phyloP scores from a whole-genome alignment of 1,140 invertebrate species.

The Magallana angulata region DNA sequence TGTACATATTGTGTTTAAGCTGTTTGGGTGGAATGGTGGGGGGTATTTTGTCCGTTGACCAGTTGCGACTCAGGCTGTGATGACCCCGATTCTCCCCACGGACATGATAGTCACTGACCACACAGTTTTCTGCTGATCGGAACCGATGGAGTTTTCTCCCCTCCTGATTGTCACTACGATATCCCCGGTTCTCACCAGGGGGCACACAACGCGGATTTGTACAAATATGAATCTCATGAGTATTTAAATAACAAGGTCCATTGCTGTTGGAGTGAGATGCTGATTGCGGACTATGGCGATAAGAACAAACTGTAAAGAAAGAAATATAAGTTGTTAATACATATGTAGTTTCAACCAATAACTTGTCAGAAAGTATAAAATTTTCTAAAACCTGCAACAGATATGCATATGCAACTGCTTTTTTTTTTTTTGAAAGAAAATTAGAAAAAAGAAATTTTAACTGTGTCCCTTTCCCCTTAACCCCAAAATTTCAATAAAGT shows the following conservation, averaged over 20 bases:
- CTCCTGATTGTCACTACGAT: conserved; percentile 36
- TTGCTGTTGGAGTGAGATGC: conserved; percentile 10
- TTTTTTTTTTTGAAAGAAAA: no score
- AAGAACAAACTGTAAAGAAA: conserved; percentile 52
- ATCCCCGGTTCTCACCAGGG: not conserved
- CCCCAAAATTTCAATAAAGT: not conserved
- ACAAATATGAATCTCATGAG: conserved; percentile 33
- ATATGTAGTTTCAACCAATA: not conserved
- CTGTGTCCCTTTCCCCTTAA: no score
- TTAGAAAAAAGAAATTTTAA: no score
- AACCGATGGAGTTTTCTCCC: conserved; percentile 19
- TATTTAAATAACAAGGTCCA: conserved; percentile 33
- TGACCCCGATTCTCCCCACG: conserved; percentile 23
- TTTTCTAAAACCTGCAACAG: no score
- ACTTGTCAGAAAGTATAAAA: no score
- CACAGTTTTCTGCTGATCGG: conserved; percentile 18
- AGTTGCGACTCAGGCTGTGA: conserved; percentile 21
- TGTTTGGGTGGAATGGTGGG: conserved; percentile 60
- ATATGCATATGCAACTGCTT: no score
- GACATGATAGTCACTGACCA: conserved; percentile 14
- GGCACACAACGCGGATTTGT: conserved; percentile 36
- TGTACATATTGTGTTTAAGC: conserved; percentile 48
- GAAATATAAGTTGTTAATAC: conserved; percentile 10
- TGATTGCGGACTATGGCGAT: conserved; percentile 53
- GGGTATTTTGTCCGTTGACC: conserved; percentile 49